Evolutionary conservation across 2,113 vertebrate genomes (phyloP), one percentile per base, ranked within the genome.

Genomic region (Otis tarda): DNA sequence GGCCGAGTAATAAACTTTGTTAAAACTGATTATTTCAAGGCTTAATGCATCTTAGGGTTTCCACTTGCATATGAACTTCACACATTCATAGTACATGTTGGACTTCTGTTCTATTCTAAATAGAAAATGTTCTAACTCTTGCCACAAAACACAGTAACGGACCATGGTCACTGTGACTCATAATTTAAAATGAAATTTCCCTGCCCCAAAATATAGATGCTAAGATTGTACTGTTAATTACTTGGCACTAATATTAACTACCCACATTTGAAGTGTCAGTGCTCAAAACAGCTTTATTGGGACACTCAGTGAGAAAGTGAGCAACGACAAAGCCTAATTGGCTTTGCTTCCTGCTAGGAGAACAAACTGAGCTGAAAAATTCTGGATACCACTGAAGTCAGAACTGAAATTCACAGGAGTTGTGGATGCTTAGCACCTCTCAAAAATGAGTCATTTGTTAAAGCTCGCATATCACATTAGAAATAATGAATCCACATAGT

Each of bases 91-190:
- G 90, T 39, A 92, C 69, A 64, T 5, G 15, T n/a, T 82, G 63
- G 50, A 55, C 43, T 95, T 88, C 70, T 69, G 13, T 50, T 78
- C 64, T 41, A 74, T 39, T 93, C 49, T 69, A 93, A 93, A 89
- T 53, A 30, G 28, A 80, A 83, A 89, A 93, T 45, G 56, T 33
- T 57, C 41, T 79, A 37, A 53, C 61, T 41, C 57, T 87, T 80
- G 7, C 37, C 55, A 59, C 52, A 73, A 68, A 90, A 53, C 63
- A 91, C 33, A 67, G 11, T 78, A 88, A 92, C 3, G 13, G 79
- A 73, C 57, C 6, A 30, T 59, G 89, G 84, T 94, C 95, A 94
- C 70, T 57, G 39, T 97, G 80, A 94, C 93, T 57, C 8, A 64
- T 77, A 79, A 94, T 47, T 77, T 88, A 33, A 89, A 45, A 27